A percentile compares a stretch with the other conserved stretches of the same genome.
These are phyloP conservation scores for Caenorhabditis zanzibari DNA, from an alignment of 2,888 invertebrate species.

Conservation along the genomic window DNA sequence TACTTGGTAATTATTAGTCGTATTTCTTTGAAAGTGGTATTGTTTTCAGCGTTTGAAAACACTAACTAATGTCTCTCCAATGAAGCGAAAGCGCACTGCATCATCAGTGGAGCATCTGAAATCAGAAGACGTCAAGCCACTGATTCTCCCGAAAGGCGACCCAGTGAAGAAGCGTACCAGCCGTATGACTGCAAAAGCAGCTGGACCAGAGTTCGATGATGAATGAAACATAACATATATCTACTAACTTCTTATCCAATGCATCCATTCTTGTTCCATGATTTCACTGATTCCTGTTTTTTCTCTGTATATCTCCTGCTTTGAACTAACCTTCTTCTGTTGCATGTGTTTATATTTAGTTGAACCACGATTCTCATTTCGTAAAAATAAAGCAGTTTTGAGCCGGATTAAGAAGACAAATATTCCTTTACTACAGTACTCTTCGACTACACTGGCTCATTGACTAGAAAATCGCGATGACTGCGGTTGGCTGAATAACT, in stretches of 20 bases:
- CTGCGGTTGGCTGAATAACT: too few relatives aligned
- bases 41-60: slow-evolving; percentile 61
- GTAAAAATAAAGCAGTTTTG: too few relatives aligned
- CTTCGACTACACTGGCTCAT: too few relatives aligned
- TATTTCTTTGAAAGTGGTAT: neutral
- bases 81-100: slow-evolving; percentile 57
- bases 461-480: too few relatives aligned
- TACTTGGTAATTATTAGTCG: slow-evolving; percentile 41
- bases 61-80: slow-evolving; percentile 44
- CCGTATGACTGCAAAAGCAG: slow-evolving; percentile 44
- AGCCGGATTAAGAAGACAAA: too few relatives aligned
- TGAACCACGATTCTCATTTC: neutral
- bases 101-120: slow-evolving; percentile 41
- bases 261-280: slow-evolving; percentile 29
- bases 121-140: slow-evolving; percentile 40
- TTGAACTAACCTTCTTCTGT: neutral
- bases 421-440: too few relatives aligned
- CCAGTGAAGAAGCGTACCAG: slow-evolving; percentile 56
- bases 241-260: slow-evolving; percentile 9
- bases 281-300: slow-evolving; percentile 18
- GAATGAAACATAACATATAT: slow-evolving; percentile 4
- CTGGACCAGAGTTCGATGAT: slow-evolving; percentile 58
- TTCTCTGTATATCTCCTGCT: slow-evolving; percentile 19
- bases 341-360: neutral
- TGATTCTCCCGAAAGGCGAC: slow-evolving; percentile 24